Base-by-base conservation (phyloP, 2,888 invertebrate species). In the Rhodophaea formosa region DNA sequence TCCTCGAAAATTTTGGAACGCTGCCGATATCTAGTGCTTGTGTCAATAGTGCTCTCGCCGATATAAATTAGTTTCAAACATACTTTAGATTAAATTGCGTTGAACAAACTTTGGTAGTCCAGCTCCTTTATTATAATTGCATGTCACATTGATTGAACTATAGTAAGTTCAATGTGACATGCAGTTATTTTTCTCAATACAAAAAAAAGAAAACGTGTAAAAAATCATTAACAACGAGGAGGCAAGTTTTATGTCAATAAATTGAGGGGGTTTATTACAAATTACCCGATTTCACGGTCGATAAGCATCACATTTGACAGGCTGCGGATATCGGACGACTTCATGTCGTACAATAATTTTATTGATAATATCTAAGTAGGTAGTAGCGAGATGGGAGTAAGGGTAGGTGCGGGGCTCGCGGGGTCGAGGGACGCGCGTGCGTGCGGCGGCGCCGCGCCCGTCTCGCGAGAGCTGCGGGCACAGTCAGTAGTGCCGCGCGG, bases 301-400 rank as follows among this genome's bases (percentile, higher is more conserved):
- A 71, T 74, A 67, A 65, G 72, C 58, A 64, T 75, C 71, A 78
- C 69, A 75, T 80, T 77, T 80, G 82, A 80, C 79, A 79, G 71
- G 74, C 72, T 80, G 73, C 74, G 75, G 75, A 68, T 78, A 75
- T 77, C 76, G 71, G 80, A 78, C 71, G 79, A 84, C 80, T 85
- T 84, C 70, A 77, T 84, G 79, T 81, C 69, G 82, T 84, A 84
- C 82, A 86, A 88, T 90, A 86, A 87, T 87, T 88, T 88, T 90
- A 90, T 90, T 90, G 90, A 90, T 89, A 88, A 89, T 88, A 90
- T 89, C 85, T 82, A 81, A 84, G 85, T 83, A 83, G 82, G 80
- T 80, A 81, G 85, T 82, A 81, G 80, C 75, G 87, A 87, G 88
- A 86, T 87, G 87, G 80, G 82, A 85, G 83, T 79, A 79, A 77